Percentiles rank a stretch among this genome's conserved stretches.
phyloP scores from a whole-genome alignment of 2,888 invertebrate genomes.

The Amaurobius ferox region DNA sequence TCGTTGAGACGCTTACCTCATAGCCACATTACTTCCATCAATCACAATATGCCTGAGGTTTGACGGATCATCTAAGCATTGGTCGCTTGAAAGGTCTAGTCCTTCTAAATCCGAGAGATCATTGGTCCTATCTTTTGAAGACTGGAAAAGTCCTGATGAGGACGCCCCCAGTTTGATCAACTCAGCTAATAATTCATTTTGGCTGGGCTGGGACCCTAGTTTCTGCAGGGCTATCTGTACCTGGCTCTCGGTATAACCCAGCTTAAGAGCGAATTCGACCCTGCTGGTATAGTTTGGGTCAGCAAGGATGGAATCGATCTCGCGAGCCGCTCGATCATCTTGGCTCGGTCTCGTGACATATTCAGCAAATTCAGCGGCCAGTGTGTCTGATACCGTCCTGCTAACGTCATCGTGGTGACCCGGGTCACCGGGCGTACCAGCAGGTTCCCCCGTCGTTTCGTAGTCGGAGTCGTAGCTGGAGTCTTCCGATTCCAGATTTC shows the following conservation, averaged over 20 bases:
- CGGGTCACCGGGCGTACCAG: constrained; percentile 71
- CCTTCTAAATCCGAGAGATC: constrained; percentile 20
- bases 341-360: constrained; percentile 80
- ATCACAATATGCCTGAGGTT: constrained; percentile 87
- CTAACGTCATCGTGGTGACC: constrained; percentile 85
- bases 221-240: constrained; percentile 89
- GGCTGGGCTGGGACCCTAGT: constrained; percentile 89
- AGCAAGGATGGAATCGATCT: constrained; percentile 63
- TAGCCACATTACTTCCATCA: constrained; percentile 96
- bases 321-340: not conserved
- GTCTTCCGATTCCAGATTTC: constrained; percentile 81
- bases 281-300: constrained; percentile 80
- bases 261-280: constrained; percentile 92
- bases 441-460: constrained; percentile 74
- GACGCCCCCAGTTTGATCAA: constrained; percentile 84
- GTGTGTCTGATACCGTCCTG: constrained; percentile 88
- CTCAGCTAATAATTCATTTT: constrained; percentile 92
- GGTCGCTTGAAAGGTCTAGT: not conserved
- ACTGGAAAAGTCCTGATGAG: constrained; percentile 2
- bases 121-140: constrained; percentile 13
- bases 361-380: constrained; percentile 90
- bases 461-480: constrained; percentile 90
- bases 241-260: constrained; percentile 92
- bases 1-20: constrained; percentile 84
- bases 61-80: constrained; percentile 51